Conservation (phyloP, 2,888 invertebrate species). For the Agrotis exclamationis region DNA sequence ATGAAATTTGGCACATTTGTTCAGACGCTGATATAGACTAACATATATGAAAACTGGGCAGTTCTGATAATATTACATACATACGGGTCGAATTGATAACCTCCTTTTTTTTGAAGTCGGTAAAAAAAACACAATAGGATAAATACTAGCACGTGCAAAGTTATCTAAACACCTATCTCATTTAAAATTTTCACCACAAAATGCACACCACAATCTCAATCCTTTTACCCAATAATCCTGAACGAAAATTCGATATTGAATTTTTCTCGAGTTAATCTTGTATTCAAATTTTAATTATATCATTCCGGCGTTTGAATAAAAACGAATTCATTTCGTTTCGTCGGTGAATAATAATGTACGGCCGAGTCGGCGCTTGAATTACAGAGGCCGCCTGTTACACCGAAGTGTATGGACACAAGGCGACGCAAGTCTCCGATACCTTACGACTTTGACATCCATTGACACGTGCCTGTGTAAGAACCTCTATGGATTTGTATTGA, state of each 20-base stretch:
- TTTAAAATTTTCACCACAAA: conserved; percentile 3
- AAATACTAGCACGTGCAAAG: neutral
- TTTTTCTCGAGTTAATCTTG: conserved; percentile 88
- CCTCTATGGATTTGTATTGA: too few species aligned
- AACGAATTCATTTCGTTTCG: conserved; percentile 87
- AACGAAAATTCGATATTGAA: conserved; percentile 80
- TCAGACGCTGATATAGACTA: too few species aligned
- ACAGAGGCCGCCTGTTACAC: conserved; percentile 75
- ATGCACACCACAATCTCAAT: conserved; percentile 37
- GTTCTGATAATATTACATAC: too few species aligned
- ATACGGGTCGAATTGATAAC: too few species aligned
- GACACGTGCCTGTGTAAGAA: too few species aligned
- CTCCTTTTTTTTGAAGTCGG: too few species aligned
- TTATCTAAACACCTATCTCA: neutral
- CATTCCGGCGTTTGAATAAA: conserved; percentile 90
- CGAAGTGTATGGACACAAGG: too few species aligned
- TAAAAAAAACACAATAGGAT: too few species aligned
- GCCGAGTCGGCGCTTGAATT: conserved; percentile 77
- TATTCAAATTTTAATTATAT: conserved; percentile 91
- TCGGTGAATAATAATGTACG: conserved; percentile 88
- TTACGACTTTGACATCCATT: too few species aligned
- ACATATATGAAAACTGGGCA: too few species aligned
- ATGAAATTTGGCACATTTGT: too few species aligned
- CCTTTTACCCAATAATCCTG: conserved; percentile 72
- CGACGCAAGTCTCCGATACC: too few species aligned